Evolutionary conservation across 92 coral and sea anemone genomes (phyloP), one percentile per base, ranked within the genome.

Genomic region (Epizoanthus illoricatus): DNA sequence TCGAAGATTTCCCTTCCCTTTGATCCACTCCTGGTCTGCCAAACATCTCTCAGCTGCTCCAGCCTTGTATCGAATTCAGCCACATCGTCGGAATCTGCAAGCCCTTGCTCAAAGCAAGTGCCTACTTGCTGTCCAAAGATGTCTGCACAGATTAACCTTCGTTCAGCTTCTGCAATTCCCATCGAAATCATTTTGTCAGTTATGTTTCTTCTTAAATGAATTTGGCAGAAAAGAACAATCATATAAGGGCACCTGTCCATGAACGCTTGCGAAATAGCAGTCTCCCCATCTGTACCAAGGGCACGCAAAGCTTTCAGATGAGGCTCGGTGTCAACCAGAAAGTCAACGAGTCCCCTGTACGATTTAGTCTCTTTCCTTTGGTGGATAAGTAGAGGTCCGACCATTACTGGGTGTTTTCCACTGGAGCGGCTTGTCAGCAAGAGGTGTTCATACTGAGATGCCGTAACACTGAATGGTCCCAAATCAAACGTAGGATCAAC

Each of bases 221-320:
- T 84, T 21, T 63, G 58, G 62, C 87, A 84, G 39, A 84, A 57
- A 57, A 84, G 76, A 23, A 49, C 65, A 8, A 64, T 19, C 69
- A 65, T 17, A 76, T 73, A 56, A 42, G 71, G 24, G 5, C 84
- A 81, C 36, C 74, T 78, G 21, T 89, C 89, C 43, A 73, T 19
- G 73, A 89, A 85, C 11, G 89, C 84, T n/a, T 55, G 39, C 40
- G 84, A 89, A 28, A 89, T 28, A 12, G 92, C 88, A 2, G 63
- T 43, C 74, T 89, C 89, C 2, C 88, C 81, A 64, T 89, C 92
- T 10, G 87, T 89, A 40, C 88, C 91, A 5, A 88, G 55, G 4
- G 82, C 85, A 43, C 75, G 54, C 75, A 88, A 49, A 65, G 79
- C 68, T 70, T 79, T 76, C 18, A 88, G 61, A 36, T 75, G 59